Base-by-base conservation (phyloP, 2,888 invertebrate genomes). In the Gnatocerus cornutus region DNA sequence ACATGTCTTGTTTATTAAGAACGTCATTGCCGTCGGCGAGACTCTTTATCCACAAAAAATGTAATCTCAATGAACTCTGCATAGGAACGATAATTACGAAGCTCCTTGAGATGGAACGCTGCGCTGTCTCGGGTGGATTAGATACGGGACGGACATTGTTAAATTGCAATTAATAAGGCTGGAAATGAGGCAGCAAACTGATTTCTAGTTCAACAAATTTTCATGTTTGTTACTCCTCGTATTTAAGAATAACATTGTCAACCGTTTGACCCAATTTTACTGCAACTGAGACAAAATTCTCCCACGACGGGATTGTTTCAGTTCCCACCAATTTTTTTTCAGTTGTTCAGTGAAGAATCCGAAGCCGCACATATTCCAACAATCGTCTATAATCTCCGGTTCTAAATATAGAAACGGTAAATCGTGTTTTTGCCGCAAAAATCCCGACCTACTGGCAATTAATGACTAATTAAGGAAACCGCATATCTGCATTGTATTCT, bases 401-500 rank as follows among this genome's bases (percentile, higher is more conserved):
- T 39, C 63, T 63, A 63, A 63, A 63, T 52, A 63, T 63, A 63
- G 63, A 12, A 43, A 16, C 29, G 16, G 59, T 63, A 63, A 52
- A 61, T 61, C 16, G 14, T 48, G 59, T 46, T 37, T 37, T 46
- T 33, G 21, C 14, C 16, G 13, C 33, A 61, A 63, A 63, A 63
- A 52, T 63, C 63, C 53, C 63, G 30, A 29, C 63, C 52, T 52
- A 63, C 52, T 63, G 41, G 41, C 52, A 63, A 39, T 62, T 41
- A 63, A 50, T 52, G 21, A 29, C 46, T 46, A 33, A 30, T 46
- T 46, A 61, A 61, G 48, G 46, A 46, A 61, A 61, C 59, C 59
- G 37, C 59, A 61, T 61, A 46, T 30, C 46, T 58, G 56, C 56
- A 43, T 43, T 56, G 55, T 55, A 39, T 39, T 48, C 14, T 33